Evolutionary conservation across 2,113 vertebrate genomes (phyloP), one percentile per base, ranked within the genome.

Genomic region (Rana temporaria): DNA sequence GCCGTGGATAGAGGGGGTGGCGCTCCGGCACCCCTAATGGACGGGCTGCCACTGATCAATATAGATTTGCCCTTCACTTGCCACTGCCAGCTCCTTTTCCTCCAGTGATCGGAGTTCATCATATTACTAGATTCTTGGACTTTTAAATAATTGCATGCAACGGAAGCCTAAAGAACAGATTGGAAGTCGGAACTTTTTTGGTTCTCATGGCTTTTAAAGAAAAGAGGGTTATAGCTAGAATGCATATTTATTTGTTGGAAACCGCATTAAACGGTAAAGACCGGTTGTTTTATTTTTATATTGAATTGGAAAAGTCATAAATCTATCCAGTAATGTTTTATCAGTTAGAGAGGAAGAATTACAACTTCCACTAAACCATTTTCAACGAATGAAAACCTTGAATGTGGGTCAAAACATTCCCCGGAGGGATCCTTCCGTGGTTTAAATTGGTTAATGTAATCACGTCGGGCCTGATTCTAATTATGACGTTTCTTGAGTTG

Each of bases 371-470:
- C 48, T 24, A 53, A 70, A 16, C 24, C 8, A 24, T 17, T 71
- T 71, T 71, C 48, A 55, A 15, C 38, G 55, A 48, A 48, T 71
- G 42, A 48, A 70, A 70, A 70, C 53, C 52, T 55, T 55, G 8
- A 8, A 12, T 30, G 48, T 69, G 48, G 48, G 48, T 69, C 66
- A 48, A 2, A 69, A 55, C 42, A 20, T n/a, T 52, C 38, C 18
- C 20, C 52, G 42, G 42, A 70, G 38, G 17, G 15, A 6, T 48
- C 9, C 7, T 20, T 68, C 20, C 34, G 19, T 66, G 26, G 30
- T 30, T 63, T 15, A 15, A 63, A 15, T 5, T 20, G 19, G 34
- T 14, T n/a, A 68, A 20, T 68, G 17, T 30, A 38, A 67, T 19
- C 30, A 67, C 32, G n/a, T n/a, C 42, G n/a, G 16, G 19, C 7